Evolutionary conservation across 2,797 vertebrate species (phyloP).

Genomic region (Enoplosus armatus): DNA sequence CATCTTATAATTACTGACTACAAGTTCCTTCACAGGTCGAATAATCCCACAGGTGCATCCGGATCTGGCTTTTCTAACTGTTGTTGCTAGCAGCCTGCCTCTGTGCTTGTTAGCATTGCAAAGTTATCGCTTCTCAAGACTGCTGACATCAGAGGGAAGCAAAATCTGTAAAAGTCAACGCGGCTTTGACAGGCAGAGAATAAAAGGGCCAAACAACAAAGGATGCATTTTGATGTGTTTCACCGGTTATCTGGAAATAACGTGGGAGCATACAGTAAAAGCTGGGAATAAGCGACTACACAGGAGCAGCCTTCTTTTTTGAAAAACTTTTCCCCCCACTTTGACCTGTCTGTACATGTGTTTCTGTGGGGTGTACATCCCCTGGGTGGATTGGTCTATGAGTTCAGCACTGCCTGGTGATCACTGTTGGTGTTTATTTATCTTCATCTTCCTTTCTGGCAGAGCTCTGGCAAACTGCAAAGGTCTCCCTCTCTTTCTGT

Average conservation of each 20-base stretch:
- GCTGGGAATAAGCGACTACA: background rate
- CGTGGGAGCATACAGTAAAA: background rate
- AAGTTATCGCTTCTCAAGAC: conserved; percentile 29
- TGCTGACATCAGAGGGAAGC: conserved; percentile 45
- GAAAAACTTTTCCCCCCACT: background rate
- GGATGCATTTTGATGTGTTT: conserved; percentile 44
- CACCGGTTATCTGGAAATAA: conserved; percentile 39
- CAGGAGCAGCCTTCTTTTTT: background rate
- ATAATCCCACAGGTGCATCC: conserved; percentile 7
- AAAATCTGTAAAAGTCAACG: conserved; percentile 45
- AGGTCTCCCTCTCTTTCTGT: conserved; percentile 26
- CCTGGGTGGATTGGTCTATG: conserved; percentile 4
- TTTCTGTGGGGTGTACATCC: conserved; percentile 10
- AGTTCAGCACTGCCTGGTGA: conserved; percentile 33
- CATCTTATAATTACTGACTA: background rate
- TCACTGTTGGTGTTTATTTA: conserved; percentile 34
- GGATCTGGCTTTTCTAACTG: conserved; percentile 5
- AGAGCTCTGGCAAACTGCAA: conserved; percentile 31
- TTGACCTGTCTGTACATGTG: background rate
- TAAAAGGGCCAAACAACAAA: conserved; percentile 49
- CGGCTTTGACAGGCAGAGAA: conserved; percentile 37
- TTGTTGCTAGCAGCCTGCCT: conserved; percentile 24
- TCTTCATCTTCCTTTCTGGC: conserved; percentile 13
- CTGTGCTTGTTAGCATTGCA: conserved; percentile 38
- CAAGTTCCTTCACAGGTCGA: background rate